Evolutionary conservation across 2,888 invertebrate genomes (phyloP), one percentile per base, ranked within the genome.

Genomic region (Cephus pygmeus): DNA sequence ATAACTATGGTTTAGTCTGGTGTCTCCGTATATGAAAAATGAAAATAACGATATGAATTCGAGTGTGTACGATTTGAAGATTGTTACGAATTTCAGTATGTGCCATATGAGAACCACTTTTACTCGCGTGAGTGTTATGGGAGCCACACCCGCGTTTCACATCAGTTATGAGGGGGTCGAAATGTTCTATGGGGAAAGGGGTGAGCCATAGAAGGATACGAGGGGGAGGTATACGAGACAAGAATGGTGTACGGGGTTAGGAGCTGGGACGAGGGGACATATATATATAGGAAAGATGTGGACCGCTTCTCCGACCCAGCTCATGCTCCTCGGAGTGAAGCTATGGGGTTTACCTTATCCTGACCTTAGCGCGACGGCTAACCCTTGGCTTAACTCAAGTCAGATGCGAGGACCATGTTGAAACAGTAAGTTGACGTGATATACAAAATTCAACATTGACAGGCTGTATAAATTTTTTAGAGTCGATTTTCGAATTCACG

Each of bases 311-410:
- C 73, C 81, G 73, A 84, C 79, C 40, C 81, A 73, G 73, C 77
- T 73, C 77, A 75, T 76, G 75, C 76, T 75, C 73, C 79, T 75
- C 73, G 75, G 40, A 75, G 76, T 36, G 76, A 80, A 83, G 79
- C 80, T 82, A 82, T 80, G 81, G 81, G 81, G 78, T 81, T 84
- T 84, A 83, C 84, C 82, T 83, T 83, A 84, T 81, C 82, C 83
- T 73, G 75, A 77, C 78, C 79, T 81, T 78, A 75, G 75, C 79
- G 69, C 79, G 73, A 78, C 75, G 80, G 73, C 81, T 81, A 81
- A 82, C 83, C 81, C 74, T 76, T 74, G 80, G 83, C 82, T 84
- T 83, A 84, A 84, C 83, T 81, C 71, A 76, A 79, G 40, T 78
- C 79, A 40, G 76, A 77, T 71, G 73, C 81, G 77, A 77, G 69